Conservation (phyloP, 1,140 invertebrate genomes). For the Hyles vespertilio region DNA sequence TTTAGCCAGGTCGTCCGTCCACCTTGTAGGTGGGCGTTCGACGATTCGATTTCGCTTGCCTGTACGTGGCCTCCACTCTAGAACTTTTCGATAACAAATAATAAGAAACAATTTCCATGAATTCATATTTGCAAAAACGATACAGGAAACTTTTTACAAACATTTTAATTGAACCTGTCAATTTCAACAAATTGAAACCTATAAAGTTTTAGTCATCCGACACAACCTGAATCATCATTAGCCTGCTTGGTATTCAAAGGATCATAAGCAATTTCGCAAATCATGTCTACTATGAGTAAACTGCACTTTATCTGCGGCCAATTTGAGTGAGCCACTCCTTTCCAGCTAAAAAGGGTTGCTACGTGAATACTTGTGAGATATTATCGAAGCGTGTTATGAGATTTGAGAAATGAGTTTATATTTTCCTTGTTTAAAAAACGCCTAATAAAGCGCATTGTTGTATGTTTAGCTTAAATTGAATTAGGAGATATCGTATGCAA, state of each 20-base stretch:
- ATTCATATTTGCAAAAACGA: too few species aligned
- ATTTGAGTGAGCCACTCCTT: conserved; percentile 29
- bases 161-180: not conserved
- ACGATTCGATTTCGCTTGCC: too few species aligned
- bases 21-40: too few species aligned
- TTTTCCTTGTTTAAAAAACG: not conserved
- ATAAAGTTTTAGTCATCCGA: not conserved
- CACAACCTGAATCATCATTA: conserved; percentile 23
- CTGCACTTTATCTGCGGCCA: conserved; percentile 30
- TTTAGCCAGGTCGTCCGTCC: too few species aligned
- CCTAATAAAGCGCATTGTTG: too few species aligned
- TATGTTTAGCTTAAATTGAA: too few species aligned
- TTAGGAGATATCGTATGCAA: too few species aligned
- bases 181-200: not conserved
- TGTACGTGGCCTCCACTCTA: too few species aligned
- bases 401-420: conserved; percentile 9
- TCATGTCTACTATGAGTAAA: conserved; percentile 57
- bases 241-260: conserved; percentile 51
- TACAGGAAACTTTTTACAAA: too few species aligned
- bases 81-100: too few species aligned
- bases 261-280: conserved; percentile 47
- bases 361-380: conserved; percentile 39
- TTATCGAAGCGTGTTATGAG: conserved; percentile 28
- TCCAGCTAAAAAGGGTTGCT: conserved; percentile 28
- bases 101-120: too few species aligned